These are phyloP conservation scores for Hydropotes inermis DNA, from an alignment of 2,113 vertebrate species.

Conservation along the genomic window DNA sequence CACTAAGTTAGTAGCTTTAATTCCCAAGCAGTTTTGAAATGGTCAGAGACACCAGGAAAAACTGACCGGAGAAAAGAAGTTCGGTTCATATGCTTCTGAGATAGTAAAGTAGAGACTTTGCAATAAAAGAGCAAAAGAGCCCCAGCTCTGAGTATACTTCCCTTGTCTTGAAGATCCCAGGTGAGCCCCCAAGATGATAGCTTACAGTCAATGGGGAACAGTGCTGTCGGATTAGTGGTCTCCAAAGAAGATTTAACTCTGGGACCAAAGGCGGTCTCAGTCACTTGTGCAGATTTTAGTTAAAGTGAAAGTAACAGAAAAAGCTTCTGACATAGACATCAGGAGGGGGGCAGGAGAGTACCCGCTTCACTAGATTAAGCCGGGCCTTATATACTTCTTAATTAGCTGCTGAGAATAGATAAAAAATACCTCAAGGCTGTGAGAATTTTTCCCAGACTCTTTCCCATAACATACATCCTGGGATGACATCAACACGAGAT, in stretches of 20 bases:
- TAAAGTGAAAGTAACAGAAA: neutral
- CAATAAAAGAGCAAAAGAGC: neutral
- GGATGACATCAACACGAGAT: neutral
- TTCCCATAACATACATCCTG: neutral
- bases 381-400: neutral
- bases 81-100: fast-evolving
- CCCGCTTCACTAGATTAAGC: neutral
- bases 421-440: neutral
- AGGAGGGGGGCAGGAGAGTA: neutral
- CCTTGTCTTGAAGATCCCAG: neutral
- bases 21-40: neutral
- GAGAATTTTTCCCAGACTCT: neutral
- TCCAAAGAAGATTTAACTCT: neutral
- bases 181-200: neutral
- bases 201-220: fast-evolving
- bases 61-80: fast-evolving
- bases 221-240: neutral
- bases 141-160: neutral
- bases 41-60: neutral
- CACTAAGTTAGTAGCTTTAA: neutral
- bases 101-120: neutral
- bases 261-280: neutral
- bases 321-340: neutral
- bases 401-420: neutral
- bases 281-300: neutral